A percentile compares a stretch with the other conserved stretches of the same genome.
Conservation (phyloP, 2,888 invertebrate species). For the Mesochorus sp. region DNA sequence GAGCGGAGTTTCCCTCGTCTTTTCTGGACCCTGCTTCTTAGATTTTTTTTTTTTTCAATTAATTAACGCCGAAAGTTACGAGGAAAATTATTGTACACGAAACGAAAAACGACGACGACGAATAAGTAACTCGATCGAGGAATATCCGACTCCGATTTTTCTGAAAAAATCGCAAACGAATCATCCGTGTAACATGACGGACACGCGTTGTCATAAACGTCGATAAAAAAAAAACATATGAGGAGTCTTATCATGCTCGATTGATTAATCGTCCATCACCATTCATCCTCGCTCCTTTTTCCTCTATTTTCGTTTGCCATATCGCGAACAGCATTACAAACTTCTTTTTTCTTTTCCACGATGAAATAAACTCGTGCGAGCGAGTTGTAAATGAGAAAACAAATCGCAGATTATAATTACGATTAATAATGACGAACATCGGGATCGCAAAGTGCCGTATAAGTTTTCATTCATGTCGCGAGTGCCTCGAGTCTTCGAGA, state of each 20-base stretch:
- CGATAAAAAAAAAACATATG: slow-evolving; percentile 1
- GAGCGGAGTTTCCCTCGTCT: slow-evolving; percentile 19
- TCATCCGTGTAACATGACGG: no score
- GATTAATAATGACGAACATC: no score
- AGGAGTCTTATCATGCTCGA: slow-evolving; percentile 28
- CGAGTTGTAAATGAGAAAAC: no score
- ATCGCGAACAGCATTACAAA: background rate
- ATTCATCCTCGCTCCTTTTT: no score
- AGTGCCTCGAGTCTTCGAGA: no score
- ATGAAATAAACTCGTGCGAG: no score
- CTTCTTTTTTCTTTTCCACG: background rate
- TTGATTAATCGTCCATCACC: slow-evolving; percentile 49
- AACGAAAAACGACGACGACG: background rate
- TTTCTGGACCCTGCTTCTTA: slow-evolving; percentile 37
- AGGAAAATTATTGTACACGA: background rate
- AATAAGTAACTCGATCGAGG: background rate
- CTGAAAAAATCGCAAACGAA: background rate
- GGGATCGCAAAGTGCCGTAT: no score
- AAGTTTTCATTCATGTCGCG: no score
- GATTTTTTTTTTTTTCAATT: slow-evolving; percentile 28
- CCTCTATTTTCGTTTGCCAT: no score
- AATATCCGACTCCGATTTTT: background rate
- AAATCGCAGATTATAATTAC: no score
- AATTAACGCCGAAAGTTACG: no score
- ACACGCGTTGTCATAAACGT: slow-evolving; percentile 4